Evolutionary conservation across 2,113 vertebrate genomes (phyloP), one percentile per base, ranked within the genome.

Genomic region (Rhodinocichla rosea): DNA sequence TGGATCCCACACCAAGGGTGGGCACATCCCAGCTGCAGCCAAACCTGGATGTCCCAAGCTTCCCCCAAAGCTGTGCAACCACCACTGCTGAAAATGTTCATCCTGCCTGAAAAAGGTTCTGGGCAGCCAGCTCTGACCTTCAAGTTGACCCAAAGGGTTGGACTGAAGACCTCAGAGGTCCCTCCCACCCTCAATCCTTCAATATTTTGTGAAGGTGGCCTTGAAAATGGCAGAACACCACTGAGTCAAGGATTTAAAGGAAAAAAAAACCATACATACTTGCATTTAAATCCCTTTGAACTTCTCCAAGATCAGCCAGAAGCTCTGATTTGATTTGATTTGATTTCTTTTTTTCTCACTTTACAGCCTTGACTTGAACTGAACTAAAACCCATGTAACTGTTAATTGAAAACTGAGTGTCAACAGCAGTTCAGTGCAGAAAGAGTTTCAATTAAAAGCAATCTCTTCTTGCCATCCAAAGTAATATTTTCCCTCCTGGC

Each of bases 401-500:
- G 75, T 80, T 95, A 92, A 92, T 86, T 97, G 95, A 83, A 95
- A 95, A 84, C 65, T 27, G 68, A 80, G 71, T 84, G 94, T 95
- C 86, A 92, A 79, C 90, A 87, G 77, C 83, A 90, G 83, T 88
- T 97, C 90, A 77, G 63, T 0, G 2, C 70, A 86, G 90, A 77
- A 92, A 60, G 80, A 87, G 77, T 82, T 93, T 70, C 91, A 92
- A 94, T 93, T 94, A 89, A 87, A 90, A 92, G 82, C 93, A 90
- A 87, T 95, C 84, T 95, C 68, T 80, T 84, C 74, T 85, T 94
- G 68, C 85, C 56, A 86, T 68, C 68, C 11, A 0, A 87, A 94
- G 83, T 62, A 93, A 76, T 83, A 69, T 95, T 95, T 97, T 92
- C 87, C 83, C 93, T 94, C 90, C 88, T 67, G 65, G 95, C 95